Evolutionary conservation across 2,113 vertebrate species (phyloP).

Genomic region (Hemiprocne comata): DNA sequence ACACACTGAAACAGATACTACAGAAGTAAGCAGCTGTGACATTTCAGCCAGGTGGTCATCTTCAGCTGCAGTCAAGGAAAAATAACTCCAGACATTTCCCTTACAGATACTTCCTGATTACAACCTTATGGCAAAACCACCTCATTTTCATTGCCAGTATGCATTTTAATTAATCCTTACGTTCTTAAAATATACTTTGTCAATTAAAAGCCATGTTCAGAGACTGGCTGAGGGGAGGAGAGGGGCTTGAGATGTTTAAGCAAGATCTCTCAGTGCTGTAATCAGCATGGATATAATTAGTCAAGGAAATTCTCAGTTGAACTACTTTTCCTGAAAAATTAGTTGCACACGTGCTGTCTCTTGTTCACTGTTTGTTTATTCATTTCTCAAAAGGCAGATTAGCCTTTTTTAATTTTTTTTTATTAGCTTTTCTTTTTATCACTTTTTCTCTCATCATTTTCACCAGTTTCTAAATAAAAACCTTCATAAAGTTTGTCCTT

Average conservation of each 20-base stretch:
- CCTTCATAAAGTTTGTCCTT: not conserved
- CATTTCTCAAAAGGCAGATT: not conserved
- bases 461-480: not conserved
- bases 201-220: not conserved
- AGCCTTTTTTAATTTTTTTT: not conserved
- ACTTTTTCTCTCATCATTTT: not conserved
- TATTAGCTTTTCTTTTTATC: not conserved
- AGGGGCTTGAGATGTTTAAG: not conserved
- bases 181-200: not conserved
- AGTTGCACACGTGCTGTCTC: not conserved
- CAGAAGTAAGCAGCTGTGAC: slow-evolving; percentile 44
- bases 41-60: slow-evolving; percentile 52
- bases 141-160: not conserved
- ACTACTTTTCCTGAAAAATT: not conserved
- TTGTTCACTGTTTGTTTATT: not conserved
- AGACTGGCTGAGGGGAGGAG: not conserved
- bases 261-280: not conserved
- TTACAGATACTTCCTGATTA: slow-evolving; percentile 28
- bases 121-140: not conserved
- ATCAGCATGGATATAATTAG: not conserved
- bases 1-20: slow-evolving; percentile 5
- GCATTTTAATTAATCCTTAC: slow-evolving; percentile 18
- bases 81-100: not conserved
- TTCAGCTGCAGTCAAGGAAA: slow-evolving; percentile 34
- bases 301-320: not conserved